Base-by-base conservation (phyloP, 2,797 vertebrate species). In the Ambastaia sidthimunki region DNA sequence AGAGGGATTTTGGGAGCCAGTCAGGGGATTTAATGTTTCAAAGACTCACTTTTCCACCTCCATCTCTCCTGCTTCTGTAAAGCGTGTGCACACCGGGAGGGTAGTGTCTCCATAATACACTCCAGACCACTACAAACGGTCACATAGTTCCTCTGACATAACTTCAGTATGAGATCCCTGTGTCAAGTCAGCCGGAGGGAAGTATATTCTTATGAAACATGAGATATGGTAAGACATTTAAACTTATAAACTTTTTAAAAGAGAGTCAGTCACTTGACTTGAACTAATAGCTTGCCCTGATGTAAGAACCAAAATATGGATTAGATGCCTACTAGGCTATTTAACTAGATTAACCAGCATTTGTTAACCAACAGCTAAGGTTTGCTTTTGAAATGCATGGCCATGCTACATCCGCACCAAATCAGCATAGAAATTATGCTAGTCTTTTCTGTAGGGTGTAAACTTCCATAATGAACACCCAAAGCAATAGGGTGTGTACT, bases 121-220 rank as follows among this genome's bases (percentile, higher is more conserved):
- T 82, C 77, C 83, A 85, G 80, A 80, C 78, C 21, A 66, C 59
- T 68, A 19, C 62, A 60, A 76, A 71, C 67, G 63, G 28, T 48
- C 67, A n/a, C 44, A 68, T 50, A 74, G 11, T 75, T 76, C 80
- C 50, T 78, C 76, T 19, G 66, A 75, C 70, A 19, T 79, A 48
- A 76, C 47, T 76, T 71, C 19, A 69, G 73, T 60, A 80, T 3
- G 57, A 74, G 37, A 68, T 23, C 71, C 67, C 59, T 47, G 71
- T 80, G 25, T 44, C 1, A 25, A 37, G 28, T 15, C 65, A 57
- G 19, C 18, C 12, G 3, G 23, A 21, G 4, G 21, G 25, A 62
- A 4, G 15, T n/a, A 44, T 71, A 21, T 23, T 66, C 19, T 41
- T 48, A 12, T 10, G 18, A 47, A 54, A 78, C 44, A 23, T 34